A percentile compares a stretch with the other conserved stretches of the same genome.
phyloP scores from a whole-genome alignment of 2,113 vertebrate species.

The Sander lucioperca region DNA sequence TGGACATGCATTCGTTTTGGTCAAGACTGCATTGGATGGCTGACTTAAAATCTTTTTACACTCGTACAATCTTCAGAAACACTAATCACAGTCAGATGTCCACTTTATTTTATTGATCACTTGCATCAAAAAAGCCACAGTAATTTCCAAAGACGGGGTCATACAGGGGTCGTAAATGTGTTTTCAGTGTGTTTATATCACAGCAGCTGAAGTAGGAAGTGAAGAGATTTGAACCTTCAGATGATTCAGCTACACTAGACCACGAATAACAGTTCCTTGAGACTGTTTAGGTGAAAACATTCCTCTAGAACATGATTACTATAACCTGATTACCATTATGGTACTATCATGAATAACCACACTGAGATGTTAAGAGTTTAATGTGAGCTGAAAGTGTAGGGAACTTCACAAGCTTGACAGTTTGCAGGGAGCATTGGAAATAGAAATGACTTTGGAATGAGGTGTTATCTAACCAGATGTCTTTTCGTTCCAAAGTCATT shows the following conservation, averaged over 20 bases:
- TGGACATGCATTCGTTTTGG: neutral
- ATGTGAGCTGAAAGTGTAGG: neutral
- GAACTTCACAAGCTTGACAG: neutral
- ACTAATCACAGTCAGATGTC: conserved; percentile 58
- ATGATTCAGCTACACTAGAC: neutral
- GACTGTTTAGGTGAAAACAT: neutral
- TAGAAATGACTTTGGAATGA: no score
- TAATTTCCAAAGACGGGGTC: conserved; percentile 45
- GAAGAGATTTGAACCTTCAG: neutral
- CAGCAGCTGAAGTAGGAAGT: conserved; percentile 32
- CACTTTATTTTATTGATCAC: conserved; percentile 39
- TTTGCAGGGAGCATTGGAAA: conserved; percentile 9
- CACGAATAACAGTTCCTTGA: neutral
- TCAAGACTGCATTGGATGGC: conserved; percentile 13
- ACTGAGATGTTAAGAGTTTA: neutral
- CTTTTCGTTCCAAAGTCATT: neutral
- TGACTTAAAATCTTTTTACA: conserved; percentile 15
- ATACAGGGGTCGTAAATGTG: conserved; percentile 26
- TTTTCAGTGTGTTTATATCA: conserved; percentile 27
- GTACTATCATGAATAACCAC: neutral
- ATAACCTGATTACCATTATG: neutral
- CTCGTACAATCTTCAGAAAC: conserved; percentile 49
- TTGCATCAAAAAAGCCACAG: conserved; percentile 41
- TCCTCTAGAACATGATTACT: neutral
- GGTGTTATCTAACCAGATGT: no score